These are phyloP conservation scores for Nansenia antarctica DNA, from an alignment of 2,113 vertebrate species.

Conservation along the genomic window DNA sequence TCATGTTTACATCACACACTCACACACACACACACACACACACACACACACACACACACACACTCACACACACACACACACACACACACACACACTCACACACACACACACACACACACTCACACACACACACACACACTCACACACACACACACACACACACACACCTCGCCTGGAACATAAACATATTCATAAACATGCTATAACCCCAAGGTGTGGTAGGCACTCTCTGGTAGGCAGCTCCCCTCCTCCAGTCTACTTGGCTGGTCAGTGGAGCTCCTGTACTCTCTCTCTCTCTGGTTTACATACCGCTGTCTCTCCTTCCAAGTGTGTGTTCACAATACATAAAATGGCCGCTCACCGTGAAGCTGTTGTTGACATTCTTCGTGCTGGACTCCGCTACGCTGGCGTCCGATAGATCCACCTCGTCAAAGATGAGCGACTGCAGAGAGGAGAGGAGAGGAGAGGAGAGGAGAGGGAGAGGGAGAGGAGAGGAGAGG, in stretches of 20 bases:
- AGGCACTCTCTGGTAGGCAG: too few relatives aligned
- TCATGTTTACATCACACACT: conserved; percentile 17
- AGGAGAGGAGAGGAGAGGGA: conserved; percentile 1
- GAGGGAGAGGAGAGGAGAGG: conserved; percentile 42
- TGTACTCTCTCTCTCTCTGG: too few relatives aligned
- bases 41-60: conserved; percentile 8
- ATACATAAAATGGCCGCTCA: too few relatives aligned
- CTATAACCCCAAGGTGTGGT: too few relatives aligned
- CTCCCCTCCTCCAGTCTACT: too few relatives aligned
- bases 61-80: neutral
- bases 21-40: conserved; percentile 3
- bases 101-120: too few relatives aligned
- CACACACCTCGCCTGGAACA: neutral
- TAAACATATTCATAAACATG: too few relatives aligned
- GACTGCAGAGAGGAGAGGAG: conserved; percentile 80
- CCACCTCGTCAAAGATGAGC: conserved; percentile 98
- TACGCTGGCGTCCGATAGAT: conserved; percentile 97
- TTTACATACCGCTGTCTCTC: too few relatives aligned
- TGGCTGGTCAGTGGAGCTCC: too few relatives aligned
- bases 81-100: neutral
- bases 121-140: too few relatives aligned
- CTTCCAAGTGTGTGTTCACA: too few relatives aligned
- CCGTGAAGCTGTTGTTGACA: conserved; percentile 99
- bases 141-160: neutral
- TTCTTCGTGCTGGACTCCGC: conserved; percentile 99